Percentiles rank a stretch among this genome's conserved stretches.
phyloP scores from a whole-genome alignment of 2,888 invertebrate species.

The Listrodromus nycthemerus region DNA sequence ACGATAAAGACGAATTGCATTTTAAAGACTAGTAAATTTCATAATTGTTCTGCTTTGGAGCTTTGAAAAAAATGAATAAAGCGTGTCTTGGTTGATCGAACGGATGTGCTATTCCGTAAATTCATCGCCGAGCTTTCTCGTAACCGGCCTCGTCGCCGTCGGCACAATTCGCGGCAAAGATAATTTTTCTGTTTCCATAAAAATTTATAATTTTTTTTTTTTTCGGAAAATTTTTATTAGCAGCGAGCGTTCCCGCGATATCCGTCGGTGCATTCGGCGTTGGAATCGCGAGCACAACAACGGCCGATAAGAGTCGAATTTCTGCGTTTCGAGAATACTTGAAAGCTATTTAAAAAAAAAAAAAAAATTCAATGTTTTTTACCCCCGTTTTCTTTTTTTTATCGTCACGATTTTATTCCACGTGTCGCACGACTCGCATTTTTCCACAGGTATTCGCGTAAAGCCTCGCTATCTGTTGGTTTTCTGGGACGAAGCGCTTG shows the following conservation, averaged over 20 bases:
- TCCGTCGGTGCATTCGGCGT: neutral
- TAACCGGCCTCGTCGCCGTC: neutral
- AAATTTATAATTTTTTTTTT: neutral
- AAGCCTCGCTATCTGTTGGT: neutral
- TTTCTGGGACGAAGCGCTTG: neutral
- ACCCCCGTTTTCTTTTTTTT: neutral
- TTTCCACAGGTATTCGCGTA: neutral
- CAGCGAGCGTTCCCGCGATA: no score
- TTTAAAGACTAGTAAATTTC: no score
- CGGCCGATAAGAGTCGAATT: neutral
- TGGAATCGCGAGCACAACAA: neutral
- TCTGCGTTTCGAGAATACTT: neutral
- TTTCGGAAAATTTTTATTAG: neutral
- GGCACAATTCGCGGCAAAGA: neutral
- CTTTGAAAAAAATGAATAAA: no score
- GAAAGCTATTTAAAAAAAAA: no score
- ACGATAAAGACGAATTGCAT: no score
- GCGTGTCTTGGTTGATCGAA: no score
- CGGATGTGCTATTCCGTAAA: neutral
- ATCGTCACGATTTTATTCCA: slow-evolving; percentile 13
- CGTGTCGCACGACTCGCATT: neutral
- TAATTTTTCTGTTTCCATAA: neutral
- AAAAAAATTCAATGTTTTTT: no score
- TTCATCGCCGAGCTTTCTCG: neutral
- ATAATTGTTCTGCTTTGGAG: no score